A percentile compares a stretch with the other conserved stretches of the same genome.
phyloP scores from a whole-genome alignment of 37 sponge, comb jelly and placozoan genomes.

The Tethya wilhelma region DNA sequence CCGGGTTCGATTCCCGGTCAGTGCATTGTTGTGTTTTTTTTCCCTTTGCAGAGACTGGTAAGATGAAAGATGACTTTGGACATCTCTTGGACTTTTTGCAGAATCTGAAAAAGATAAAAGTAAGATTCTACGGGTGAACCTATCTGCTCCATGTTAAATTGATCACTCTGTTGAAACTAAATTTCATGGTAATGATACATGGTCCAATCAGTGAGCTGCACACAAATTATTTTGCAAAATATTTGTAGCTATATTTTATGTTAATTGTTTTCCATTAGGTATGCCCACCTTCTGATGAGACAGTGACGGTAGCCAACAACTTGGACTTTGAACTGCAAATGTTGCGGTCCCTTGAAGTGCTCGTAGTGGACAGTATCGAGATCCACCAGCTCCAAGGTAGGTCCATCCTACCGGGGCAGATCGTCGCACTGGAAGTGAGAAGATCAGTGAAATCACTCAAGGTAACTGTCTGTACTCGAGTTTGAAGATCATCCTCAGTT shows the following conservation, averaged over 20 bases:
- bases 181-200: no score
- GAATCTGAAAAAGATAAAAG: slow-evolving; percentile 70
- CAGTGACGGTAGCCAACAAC: background rate
- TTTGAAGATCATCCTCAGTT: no score
- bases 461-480: no score
- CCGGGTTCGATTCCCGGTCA: no score
- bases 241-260: background rate
- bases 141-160: no score
- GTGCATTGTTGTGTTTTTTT: no score
- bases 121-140: slow-evolving; percentile 3
- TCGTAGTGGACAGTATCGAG: slow-evolving; percentile 46
- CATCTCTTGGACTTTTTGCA: slow-evolving; percentile 78
- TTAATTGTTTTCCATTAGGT: slow-evolving; percentile 18
- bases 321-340: slow-evolving; percentile 62
- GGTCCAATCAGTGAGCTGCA: no score
- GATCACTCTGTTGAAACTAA: no score
- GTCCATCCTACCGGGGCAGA: slow-evolving; percentile 14
- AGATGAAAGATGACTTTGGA: slow-evolving; percentile 65
- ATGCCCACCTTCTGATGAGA: slow-evolving; percentile 37
- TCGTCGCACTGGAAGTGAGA: slow-evolving; percentile 37
- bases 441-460: slow-evolving; percentile 30
- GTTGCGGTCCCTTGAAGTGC: slow-evolving; percentile 39
- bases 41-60: slow-evolving; percentile 44
- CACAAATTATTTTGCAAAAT: background rate
- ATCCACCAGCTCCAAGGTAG: slow-evolving; percentile 36